Percentiles rank a stretch among this genome's conserved stretches.
Conservation (phyloP, 2,888 invertebrate species). For the Andricus quercusramuli region DNA sequence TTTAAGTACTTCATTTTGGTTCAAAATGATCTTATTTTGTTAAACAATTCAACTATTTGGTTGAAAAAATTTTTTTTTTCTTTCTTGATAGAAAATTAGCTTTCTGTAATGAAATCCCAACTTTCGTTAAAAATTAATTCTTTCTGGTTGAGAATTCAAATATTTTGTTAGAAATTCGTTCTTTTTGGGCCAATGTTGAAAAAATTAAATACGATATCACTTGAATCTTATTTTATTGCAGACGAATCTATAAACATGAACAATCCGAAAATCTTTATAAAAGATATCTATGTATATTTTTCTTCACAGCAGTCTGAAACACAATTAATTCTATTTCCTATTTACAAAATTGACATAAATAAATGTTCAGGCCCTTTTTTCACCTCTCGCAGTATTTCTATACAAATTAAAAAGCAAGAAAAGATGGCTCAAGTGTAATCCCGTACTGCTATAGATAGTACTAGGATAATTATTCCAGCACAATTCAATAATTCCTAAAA, state of each 20-base stretch:
- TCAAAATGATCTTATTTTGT: too few species aligned
- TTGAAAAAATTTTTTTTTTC: too few species aligned
- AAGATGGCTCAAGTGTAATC: conserved; percentile 91
- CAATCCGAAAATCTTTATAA: conserved; percentile 24
- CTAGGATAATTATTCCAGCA: conserved; percentile 99
- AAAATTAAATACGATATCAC: too few species aligned
- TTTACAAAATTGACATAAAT: conserved; percentile 45
- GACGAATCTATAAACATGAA: neutral
- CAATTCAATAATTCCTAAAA: conserved; percentile 94
- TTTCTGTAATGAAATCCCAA: too few species aligned
- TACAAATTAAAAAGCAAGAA: conserved; percentile 86
- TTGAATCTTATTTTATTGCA: too few species aligned
- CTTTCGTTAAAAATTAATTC: too few species aligned
- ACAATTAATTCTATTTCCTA: neutral
- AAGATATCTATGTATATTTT: neutral
- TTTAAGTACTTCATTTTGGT: too few species aligned
- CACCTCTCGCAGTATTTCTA: conserved; percentile 77
- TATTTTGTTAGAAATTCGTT: too few species aligned
- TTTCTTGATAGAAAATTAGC: too few species aligned
- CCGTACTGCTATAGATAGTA: conserved; percentile 89
- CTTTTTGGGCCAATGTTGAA: too few species aligned
- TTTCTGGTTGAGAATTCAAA: too few species aligned
- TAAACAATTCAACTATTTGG: too few species aligned
- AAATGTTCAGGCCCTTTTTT: conserved; percentile 55
- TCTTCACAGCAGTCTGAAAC: neutral